Evolutionary conservation across 2,797 vertebrate species (phyloP), one percentile per base, ranked within the genome.

Genomic region (Melanotaenia pygmaea): DNA sequence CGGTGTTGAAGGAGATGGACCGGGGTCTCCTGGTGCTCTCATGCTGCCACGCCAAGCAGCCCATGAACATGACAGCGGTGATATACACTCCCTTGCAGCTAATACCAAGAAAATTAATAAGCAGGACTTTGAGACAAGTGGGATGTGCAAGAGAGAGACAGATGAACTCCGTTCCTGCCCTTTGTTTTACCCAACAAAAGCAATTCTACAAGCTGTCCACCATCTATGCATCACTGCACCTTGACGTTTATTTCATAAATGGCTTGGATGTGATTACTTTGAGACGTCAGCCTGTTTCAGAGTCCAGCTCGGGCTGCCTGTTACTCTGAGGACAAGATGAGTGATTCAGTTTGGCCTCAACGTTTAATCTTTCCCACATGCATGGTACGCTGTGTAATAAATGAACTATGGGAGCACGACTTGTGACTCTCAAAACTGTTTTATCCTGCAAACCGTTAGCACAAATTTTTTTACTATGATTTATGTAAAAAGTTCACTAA

Each of bases 181-280:
- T 83, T 65, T 77, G 78, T 72, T 63, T 73, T 45, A 16, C 26
- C 53, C 50, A 58, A 62, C 72, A 79, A 50, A 78, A 54, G 72
- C 76, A 70, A 72, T 86, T 82, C 77, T 72, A 35, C 58, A 43
- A 61, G 74, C 76, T 80, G 80, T 74, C 87, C 45, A 20, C 62
- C 24, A 54, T 64, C 38, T 64, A 53, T 76, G 75, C 81, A 71
- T 79, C 74, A 67, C 59, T 69, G 74, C 70, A 70, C 56, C 32
- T 8, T 50, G 43, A 75, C 67, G 51, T 70, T 79, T 60, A 56
- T 54, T 63, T 67, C 65, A 64, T 62, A 64, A 78, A 65, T 34
- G 20, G 54, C 57, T 22, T 54, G 14, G 11, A 54, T 75, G 51
- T 45, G 28, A 28, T 72, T 12, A 54, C 26, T 34, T 26, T 63